Evolutionary conservation across 2,888 invertebrate genomes (phyloP).

Genomic region (Lumbricus terrestris): DNA sequence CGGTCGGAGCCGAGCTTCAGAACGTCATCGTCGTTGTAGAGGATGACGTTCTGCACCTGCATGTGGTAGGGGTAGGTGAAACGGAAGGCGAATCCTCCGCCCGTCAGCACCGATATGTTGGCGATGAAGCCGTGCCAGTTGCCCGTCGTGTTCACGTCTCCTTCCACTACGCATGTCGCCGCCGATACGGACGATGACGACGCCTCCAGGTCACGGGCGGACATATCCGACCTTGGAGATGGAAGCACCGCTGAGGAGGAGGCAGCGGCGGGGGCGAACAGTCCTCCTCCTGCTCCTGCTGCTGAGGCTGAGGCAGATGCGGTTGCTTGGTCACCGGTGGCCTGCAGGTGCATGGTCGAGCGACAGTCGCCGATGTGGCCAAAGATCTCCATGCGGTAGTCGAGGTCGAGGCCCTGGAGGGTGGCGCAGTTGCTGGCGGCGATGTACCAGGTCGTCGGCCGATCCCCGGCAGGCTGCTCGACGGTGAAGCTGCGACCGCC

Average conservation of each 20-base stretch:
- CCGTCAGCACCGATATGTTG: constrained; percentile 34
- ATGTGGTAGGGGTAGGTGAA: constrained; percentile 35
- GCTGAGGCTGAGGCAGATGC: background rate
- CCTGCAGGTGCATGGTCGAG: background rate
- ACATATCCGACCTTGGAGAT: background rate
- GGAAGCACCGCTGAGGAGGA: background rate
- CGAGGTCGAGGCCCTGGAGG: constrained; percentile 37
- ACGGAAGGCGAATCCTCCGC: constrained; percentile 37
- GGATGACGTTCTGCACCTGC: constrained; percentile 37
- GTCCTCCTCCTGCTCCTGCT: background rate
- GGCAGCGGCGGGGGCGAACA: background rate
- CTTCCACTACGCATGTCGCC: constrained; percentile 34
- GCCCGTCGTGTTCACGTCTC: constrained; percentile 36
- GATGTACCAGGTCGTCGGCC: constrained; percentile 34
- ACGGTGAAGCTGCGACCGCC: constrained; percentile 38
- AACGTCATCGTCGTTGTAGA: constrained; percentile 37
- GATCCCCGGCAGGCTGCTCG: background rate
- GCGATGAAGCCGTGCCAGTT: constrained; percentile 41
- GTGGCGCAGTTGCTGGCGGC: constrained; percentile 39
- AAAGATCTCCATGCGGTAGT: constrained; percentile 35
- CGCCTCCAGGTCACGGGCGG: background rate
- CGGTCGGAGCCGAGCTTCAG: constrained; percentile 27
- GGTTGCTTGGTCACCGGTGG: background rate
- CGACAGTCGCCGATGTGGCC: constrained; percentile 39
- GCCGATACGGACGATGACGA: background rate